phyloP scores from a whole-genome alignment of 2,888 invertebrate species.

The Dryobota labecula region DNA sequence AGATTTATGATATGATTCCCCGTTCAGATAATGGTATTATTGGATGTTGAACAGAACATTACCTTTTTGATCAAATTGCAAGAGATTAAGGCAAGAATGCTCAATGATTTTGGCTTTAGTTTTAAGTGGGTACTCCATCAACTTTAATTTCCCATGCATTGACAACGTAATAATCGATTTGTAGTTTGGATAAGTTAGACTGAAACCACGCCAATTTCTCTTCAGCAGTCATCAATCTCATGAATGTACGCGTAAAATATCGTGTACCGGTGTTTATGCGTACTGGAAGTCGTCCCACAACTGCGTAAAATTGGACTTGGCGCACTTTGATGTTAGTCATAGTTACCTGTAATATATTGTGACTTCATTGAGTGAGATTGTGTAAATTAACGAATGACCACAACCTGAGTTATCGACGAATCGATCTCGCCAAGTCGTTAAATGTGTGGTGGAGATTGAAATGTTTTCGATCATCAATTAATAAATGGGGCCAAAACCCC shows the following conservation, averaged over 20 bases:
- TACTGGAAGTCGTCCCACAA: slow-evolving; percentile 54
- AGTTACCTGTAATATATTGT: slow-evolving; percentile 53
- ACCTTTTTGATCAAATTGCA: not conserved
- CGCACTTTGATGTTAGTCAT: slow-evolving; percentile 70
- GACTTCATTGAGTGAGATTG: slow-evolving; percentile 53
- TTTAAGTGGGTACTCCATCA: not conserved
- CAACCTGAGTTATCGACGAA: not conserved
- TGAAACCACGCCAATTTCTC: slow-evolving; percentile 22
- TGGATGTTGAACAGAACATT: slow-evolving; percentile 13
- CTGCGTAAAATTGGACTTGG: slow-evolving; percentile 74
- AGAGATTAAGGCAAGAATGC: not conserved
- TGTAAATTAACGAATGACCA: slow-evolving; percentile 22
- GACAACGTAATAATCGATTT: slow-evolving; percentile 8
- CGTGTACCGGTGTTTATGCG: slow-evolving; percentile 18
- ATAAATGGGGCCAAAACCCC: too few species aligned
- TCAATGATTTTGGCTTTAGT: not conserved
- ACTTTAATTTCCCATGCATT: not conserved
- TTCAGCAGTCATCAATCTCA: slow-evolving; percentile 4
- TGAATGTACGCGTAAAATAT: slow-evolving; percentile 28
- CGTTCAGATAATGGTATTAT: slow-evolving; percentile 8
- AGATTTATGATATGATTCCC: slow-evolving; percentile 30
- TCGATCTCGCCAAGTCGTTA: not conserved
- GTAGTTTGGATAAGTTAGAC: slow-evolving; percentile 9
- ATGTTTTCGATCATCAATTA: too few species aligned
- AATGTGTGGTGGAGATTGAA: too few species aligned